Evolutionary conservation across 1,140 invertebrate genomes (phyloP), one percentile per base, ranked within the genome.

Genomic region (Bursaphelenchus mucronatus): DNA sequence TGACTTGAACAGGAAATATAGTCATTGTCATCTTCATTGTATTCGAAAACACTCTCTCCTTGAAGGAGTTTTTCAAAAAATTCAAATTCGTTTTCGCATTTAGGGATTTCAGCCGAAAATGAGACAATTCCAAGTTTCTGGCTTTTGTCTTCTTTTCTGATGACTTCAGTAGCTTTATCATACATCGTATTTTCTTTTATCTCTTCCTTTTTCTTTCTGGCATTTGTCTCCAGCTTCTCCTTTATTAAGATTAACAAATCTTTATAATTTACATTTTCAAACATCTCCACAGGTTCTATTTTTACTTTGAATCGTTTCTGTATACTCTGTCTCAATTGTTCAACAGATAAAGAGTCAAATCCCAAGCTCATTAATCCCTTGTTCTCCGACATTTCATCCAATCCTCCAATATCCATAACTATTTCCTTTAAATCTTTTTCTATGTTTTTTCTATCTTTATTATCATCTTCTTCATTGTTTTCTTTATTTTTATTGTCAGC

Each of bases 331-430:
- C 68, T 45, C 8, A 69, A 21, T 9, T 69, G 21, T 51, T 69
- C 68, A 39, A 69, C 66, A 58, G 67, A 66, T 44, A 73, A 43
- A 13, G 68, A 69, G 56, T 69, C 68, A 15, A 69, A 9, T 17
- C 68, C 68, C 13, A 69, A 43, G 9, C 69, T 54, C 68, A 69
- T 69, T 15, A 69, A 46, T 0, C 67, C 67, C 17, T 40, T 21
- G 47, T 56, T 61, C 13, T 30, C n/a, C 11, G 43, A 15, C 13
- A 69, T 46, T 3, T 17, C 19, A n/a, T 13, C n/a, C 5, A 69
- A 15, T 19, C 68, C 68, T 15, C 15, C 54, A 9, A 72, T 46
- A 45, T 69, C 49, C 41, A 8, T 1, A 7, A 70, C 45, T 15
- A 46, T 6, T 50, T n/a, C 11, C n/a, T 39, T 1, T n/a, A 55